Conservation (phyloP, 2,113 vertebrate genomes). For the Boulengeromyrus knoepffleri region DNA sequence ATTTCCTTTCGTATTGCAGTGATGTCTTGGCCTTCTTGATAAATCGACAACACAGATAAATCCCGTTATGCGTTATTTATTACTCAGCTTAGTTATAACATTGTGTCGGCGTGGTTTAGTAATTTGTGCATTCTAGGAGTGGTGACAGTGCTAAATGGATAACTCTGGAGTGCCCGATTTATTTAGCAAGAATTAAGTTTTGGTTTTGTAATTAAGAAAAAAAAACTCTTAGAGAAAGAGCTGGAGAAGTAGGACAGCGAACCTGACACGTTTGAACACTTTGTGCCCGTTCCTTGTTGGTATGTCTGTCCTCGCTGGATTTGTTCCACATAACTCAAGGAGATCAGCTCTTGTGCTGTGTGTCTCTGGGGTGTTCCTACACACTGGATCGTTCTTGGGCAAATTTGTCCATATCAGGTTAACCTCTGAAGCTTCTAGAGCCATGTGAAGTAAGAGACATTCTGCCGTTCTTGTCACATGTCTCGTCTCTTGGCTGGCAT, state of each 20-base stretch:
- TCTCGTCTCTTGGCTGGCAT: background rate
- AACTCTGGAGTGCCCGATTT: background rate
- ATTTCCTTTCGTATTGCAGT: background rate
- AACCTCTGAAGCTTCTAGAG: background rate
- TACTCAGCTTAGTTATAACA: background rate
- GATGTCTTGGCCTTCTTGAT: background rate
- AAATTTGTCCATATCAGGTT: background rate
- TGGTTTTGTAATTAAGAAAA: background rate
- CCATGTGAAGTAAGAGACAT: background rate
- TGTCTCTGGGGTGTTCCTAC: background rate
- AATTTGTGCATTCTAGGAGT: background rate
- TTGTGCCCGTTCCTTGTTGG: background rate
- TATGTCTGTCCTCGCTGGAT: background rate
- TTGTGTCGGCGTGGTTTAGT: background rate
- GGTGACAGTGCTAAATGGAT: background rate
- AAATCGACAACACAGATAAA: background rate
- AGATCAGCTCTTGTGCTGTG: background rate
- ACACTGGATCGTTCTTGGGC: background rate
- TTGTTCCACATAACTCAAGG: background rate
- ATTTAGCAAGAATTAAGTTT: background rate
- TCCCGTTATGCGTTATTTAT: background rate
- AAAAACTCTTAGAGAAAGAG: background rate
- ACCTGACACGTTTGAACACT: background rate
- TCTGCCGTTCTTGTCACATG: background rate
- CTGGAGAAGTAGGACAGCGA: background rate